These are phyloP conservation scores for Pantala flavescens DNA, from an alignment of 1,140 invertebrate genomes.

Conservation along the genomic window DNA sequence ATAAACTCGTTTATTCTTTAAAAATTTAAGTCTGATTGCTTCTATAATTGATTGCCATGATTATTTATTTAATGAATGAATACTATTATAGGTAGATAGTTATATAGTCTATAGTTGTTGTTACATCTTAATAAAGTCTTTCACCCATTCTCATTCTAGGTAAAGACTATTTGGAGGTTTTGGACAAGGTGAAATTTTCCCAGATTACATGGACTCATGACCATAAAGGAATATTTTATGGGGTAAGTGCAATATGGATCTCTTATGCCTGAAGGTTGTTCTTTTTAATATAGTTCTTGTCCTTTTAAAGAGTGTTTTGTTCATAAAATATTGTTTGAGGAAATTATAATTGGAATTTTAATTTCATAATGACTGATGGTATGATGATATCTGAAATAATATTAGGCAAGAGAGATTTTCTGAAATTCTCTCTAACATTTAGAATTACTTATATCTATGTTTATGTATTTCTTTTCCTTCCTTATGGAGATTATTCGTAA, in stretches of 20 bases:
- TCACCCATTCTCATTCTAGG: constrained; percentile 40
- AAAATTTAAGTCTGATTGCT: constrained; percentile 13
- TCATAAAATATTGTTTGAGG: no score
- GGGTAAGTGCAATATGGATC: constrained; percentile 43
- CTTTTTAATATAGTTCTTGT: no score
- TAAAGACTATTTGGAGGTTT: constrained; percentile 75
- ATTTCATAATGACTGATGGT: no score
- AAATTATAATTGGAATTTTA: no score
- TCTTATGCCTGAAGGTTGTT: background rate
- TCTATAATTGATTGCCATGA: background rate
- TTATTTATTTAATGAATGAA: background rate
- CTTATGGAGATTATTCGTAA: no score
- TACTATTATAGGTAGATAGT: constrained; percentile 16
- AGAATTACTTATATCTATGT: background rate
- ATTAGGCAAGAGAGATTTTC: background rate
- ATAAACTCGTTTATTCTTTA: background rate
- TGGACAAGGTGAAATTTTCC: constrained; percentile 88
- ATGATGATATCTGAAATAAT: no score
- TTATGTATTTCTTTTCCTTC: background rate
- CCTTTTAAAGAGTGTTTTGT: no score
- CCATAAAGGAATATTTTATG: constrained; percentile 91
- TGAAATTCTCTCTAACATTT: background rate
- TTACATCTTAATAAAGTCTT: no score
- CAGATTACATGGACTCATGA: constrained; percentile 90
- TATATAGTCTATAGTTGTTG: no score